These are phyloP conservation scores for Cebidichthys violaceus DNA, from an alignment of 2,113 vertebrate genomes.

Conservation along the genomic window DNA sequence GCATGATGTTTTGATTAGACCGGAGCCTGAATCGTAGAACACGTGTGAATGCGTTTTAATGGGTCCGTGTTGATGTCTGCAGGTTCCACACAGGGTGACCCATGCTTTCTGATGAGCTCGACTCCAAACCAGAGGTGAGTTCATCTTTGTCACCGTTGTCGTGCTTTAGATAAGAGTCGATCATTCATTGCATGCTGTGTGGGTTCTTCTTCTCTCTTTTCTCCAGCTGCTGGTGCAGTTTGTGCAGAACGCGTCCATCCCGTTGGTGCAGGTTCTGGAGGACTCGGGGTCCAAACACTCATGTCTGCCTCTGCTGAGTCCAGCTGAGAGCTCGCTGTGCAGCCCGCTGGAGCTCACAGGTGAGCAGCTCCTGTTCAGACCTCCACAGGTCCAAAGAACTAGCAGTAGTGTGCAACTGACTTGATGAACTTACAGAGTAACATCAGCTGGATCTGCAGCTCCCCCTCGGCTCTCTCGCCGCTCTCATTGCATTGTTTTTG, in stretches of 20 bases:
- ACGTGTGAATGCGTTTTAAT: fast-evolving
- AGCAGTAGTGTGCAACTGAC: background rate
- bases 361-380: slow-evolving; percentile 68
- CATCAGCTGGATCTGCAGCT: background rate
- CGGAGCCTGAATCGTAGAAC: background rate
- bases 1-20: background rate
- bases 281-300: slow-evolving; percentile 90
- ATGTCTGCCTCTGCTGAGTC: slow-evolving; percentile 91
- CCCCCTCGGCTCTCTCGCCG: background rate
- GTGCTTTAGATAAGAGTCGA: no score
- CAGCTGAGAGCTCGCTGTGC: slow-evolving; percentile 90
- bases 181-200: no score
- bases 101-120: slow-evolving; percentile 99
- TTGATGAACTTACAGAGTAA: background rate
- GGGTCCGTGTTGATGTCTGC: slow-evolving; percentile 23
- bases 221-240: slow-evolving; percentile 98
- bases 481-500: background rate
- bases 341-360: slow-evolving; percentile 93
- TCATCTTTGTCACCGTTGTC: no score
- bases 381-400: background rate
- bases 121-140: slow-evolving; percentile 98
- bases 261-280: slow-evolving; percentile 92
- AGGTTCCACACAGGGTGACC: slow-evolving; percentile 89
- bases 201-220: background rate
- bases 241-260: slow-evolving; percentile 98